Evolutionary conservation across 2,888 invertebrate genomes (phyloP).

Genomic region (Volucella bombylans): DNA sequence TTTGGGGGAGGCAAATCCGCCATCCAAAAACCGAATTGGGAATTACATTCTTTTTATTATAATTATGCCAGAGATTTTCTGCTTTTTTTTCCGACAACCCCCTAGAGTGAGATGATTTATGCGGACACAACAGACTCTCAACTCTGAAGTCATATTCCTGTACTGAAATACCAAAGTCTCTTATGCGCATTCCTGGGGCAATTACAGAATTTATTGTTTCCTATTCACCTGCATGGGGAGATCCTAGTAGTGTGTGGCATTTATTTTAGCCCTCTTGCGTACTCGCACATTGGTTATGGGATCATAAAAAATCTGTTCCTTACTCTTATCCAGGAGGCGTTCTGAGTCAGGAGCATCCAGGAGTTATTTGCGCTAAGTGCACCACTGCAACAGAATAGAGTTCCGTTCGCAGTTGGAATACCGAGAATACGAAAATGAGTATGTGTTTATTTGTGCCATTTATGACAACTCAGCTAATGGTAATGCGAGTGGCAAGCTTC

Average conservation of each 20-base stretch:
- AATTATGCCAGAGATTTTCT: conserved; percentile 1
- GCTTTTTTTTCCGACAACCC: neutral
- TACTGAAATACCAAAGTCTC: neutral
- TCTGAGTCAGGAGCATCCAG: neutral
- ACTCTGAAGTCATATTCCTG: conserved; percentile 40
- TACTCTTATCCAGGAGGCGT: neutral
- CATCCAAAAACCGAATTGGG: conserved; percentile 2
- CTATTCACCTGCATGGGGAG: conserved; percentile 39
- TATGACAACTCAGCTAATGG: conserved; percentile 23
- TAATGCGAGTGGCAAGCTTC: neutral
- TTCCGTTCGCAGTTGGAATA: no score
- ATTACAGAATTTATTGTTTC: conserved; percentile 54
- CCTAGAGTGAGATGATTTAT: conserved; percentile 36
- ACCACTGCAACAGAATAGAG: conserved; percentile 7
- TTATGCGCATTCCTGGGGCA: conserved; percentile 29
- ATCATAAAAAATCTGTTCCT: conserved; percentile 18
- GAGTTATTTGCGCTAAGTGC: neutral
- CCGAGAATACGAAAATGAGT: neutral
- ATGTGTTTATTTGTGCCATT: conserved; percentile 19
- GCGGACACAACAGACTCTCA: conserved; percentile 27
- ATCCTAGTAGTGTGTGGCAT: conserved; percentile 2
- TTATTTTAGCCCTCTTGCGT: neutral
- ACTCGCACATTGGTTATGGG: conserved; percentile 20
- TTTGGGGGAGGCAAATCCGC: neutral
- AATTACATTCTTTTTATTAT: conserved; percentile 7